Conservation (phyloP, 2,113 vertebrate genomes). For the Pithys albifrons region DNA sequence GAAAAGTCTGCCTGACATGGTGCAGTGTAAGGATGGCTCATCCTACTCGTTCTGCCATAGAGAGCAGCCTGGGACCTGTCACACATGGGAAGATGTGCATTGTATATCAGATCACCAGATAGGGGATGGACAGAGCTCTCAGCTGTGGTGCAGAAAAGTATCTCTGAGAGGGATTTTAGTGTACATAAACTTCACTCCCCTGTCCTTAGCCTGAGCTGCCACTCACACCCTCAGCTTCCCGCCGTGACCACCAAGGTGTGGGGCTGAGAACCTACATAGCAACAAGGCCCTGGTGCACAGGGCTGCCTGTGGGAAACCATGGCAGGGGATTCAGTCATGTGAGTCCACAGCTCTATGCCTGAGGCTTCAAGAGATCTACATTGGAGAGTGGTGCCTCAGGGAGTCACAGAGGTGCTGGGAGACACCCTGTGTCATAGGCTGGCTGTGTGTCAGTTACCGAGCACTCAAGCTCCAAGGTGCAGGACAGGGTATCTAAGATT, state of each 20-base stretch:
- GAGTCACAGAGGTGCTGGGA: background rate
- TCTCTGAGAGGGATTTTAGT: background rate
- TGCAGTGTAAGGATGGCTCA: background rate
- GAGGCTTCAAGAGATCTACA: background rate
- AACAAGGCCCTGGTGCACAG: background rate
- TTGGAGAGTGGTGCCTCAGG: background rate
- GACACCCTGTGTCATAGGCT: background rate
- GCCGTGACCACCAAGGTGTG: background rate
- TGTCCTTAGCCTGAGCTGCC: background rate
- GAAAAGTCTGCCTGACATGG: background rate
- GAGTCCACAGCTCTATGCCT: background rate
- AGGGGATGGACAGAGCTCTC: background rate
- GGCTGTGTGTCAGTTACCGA: background rate
- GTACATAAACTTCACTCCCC: background rate
- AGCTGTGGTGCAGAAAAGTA: background rate
- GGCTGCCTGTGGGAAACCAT: background rate
- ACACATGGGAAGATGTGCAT: background rate
- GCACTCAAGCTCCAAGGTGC: background rate
- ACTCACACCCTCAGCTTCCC: background rate
- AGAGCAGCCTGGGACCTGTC: background rate
- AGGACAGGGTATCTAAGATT: background rate
- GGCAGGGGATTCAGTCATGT: background rate
- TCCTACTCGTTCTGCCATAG: background rate
- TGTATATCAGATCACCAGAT: background rate
- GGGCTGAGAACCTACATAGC: background rate